These are phyloP conservation scores for Crax fasciolata DNA, from an alignment of 2,797 vertebrate genomes.

Conservation along the genomic window DNA sequence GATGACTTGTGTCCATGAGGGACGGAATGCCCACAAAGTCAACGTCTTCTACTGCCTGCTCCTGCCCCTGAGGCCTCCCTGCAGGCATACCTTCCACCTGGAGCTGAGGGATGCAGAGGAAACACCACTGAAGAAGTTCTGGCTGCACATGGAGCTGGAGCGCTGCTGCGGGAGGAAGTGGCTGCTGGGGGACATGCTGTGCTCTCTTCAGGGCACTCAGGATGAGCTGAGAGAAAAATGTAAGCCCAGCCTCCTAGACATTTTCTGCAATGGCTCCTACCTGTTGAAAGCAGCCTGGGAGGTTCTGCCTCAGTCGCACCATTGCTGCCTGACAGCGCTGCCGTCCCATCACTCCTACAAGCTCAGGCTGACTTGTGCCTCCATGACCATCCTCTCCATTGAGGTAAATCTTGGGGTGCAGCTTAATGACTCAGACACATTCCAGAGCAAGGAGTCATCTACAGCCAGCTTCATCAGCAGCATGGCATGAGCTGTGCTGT, in stretches of 20 bases:
- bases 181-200: neutral
- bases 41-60: neutral
- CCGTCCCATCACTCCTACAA: neutral
- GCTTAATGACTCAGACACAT: no score
- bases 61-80: neutral
- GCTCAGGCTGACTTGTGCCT: neutral
- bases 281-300: neutral
- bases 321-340: neutral
- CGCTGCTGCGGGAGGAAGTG: fast-evolving
- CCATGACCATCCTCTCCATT: neutral
- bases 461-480: no score
- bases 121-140: neutral
- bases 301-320: neutral
- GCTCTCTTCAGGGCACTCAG: neutral
- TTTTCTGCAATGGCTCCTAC: neutral
- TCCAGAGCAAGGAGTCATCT: no score
- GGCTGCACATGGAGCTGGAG: neutral
- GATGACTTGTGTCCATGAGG: neutral
- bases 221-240: neutral
- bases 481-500: no score
- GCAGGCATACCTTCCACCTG: neutral
- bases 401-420: neutral
- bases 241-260: neutral
- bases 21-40: neutral
- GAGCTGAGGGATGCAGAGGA: neutral